These are phyloP conservation scores for Halocaridina rubra DNA, from an alignment of 2,888 invertebrate species.

Conservation along the genomic window DNA sequence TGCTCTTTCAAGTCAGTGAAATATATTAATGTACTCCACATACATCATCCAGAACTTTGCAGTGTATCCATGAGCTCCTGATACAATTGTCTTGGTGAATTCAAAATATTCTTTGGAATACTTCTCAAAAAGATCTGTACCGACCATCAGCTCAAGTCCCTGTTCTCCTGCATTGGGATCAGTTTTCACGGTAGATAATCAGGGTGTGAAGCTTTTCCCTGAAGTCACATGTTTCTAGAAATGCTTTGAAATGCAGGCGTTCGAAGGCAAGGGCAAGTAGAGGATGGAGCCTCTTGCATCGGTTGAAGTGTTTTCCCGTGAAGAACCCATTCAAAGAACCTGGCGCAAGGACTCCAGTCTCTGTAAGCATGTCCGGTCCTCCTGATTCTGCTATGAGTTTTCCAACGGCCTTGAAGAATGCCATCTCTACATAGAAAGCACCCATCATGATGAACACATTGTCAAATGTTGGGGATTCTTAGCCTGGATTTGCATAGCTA, in stretches of 20 bases:
- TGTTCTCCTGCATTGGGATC: no score
- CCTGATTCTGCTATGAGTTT: no score
- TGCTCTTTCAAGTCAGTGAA: no score
- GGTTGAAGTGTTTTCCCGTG: not conserved
- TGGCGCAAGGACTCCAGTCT: no score
- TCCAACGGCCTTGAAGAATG: not conserved
- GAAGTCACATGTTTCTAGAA: not conserved
- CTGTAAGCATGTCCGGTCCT: no score
- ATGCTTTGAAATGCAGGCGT: not conserved
- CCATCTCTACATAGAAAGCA: not conserved
- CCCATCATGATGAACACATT: conserved; percentile 7
- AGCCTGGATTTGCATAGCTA: no score
- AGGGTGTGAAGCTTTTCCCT: not conserved
- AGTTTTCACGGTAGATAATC: no score
- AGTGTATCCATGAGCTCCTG: not conserved
- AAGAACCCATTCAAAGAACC: not conserved
- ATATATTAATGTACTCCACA: no score
- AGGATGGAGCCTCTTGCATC: not conserved
- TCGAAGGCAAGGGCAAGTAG: not conserved
- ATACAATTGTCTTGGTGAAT: not conserved
- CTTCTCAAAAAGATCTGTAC: not conserved
- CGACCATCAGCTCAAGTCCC: not conserved
- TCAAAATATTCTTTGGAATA: not conserved
- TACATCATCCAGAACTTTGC: no score
- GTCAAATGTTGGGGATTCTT: not conserved